These are phyloP conservation scores for Pardosa pseudoannulata DNA, from an alignment of 2,888 invertebrate species.

Conservation along the genomic window DNA sequence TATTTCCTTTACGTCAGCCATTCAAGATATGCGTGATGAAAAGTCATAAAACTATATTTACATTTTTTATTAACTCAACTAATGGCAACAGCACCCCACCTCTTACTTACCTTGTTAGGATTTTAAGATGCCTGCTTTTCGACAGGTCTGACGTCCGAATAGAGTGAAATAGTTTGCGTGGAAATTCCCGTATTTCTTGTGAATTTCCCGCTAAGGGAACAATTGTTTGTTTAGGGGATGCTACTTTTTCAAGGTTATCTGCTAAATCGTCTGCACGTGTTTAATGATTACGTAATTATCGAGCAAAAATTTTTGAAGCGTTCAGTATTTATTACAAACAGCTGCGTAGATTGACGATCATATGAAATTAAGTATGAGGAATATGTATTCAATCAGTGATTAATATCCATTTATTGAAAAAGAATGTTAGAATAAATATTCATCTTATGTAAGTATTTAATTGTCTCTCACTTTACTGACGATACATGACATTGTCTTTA, in stretches of 20 bases:
- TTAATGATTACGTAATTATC: neutral
- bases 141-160: neutral
- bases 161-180: neutral
- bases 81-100: no score
- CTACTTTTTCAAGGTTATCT: neutral
- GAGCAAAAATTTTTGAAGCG: no score
- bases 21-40: neutral
- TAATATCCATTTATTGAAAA: no score
- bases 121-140: neutral
- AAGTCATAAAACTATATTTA: neutral
- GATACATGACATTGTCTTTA: no score
- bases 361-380: no score
- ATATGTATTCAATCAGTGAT: no score
- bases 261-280: neutral
- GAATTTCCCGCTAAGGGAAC: slow-evolving; percentile 1
- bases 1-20: neutral
- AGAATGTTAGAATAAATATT: no score
- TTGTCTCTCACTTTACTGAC: no score
- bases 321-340: no score
- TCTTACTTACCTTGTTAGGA: no score
- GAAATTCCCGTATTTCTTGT: slow-evolving; percentile 3
- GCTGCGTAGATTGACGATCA: no score
- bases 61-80: neutral
- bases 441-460: no score
- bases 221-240: neutral